phyloP scores from a whole-genome alignment of 2,888 invertebrate genomes.

The Cantharis lateralis region DNA sequence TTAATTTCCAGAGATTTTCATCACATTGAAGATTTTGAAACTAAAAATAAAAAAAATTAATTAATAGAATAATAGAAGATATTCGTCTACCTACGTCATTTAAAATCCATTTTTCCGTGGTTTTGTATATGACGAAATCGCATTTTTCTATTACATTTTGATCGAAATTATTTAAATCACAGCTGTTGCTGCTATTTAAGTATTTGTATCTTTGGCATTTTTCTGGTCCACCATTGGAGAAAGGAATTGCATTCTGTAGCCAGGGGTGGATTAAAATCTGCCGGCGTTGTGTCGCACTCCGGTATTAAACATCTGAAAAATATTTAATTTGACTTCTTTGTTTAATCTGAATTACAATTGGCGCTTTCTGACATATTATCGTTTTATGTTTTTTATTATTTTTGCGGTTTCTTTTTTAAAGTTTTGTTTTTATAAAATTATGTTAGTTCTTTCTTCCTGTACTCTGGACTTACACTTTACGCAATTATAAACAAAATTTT shows the following conservation, averaged over 20 bases:
- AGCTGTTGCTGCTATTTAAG: slow-evolving; percentile 34
- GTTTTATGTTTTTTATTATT: too few species aligned
- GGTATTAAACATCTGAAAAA: slow-evolving; percentile 20
- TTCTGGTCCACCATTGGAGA: slow-evolving; percentile 37
- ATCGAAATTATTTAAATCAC: slow-evolving; percentile 37
- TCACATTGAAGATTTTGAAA: slow-evolving; percentile 67
- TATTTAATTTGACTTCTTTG: not conserved
- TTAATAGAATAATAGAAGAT: not conserved
- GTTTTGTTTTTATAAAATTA: too few species aligned
- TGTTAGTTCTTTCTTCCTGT: too few species aligned
- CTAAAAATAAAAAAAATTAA: slow-evolving; percentile 50
- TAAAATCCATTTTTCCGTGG: slow-evolving; percentile 46
- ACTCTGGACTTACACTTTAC: too few species aligned
- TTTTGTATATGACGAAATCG: slow-evolving; percentile 45
- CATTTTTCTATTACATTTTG: slow-evolving; percentile 38
- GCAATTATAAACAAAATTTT: too few species aligned
- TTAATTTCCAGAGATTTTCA: slow-evolving; percentile 70
- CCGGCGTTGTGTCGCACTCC: slow-evolving; percentile 49
- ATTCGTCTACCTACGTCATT: slow-evolving; percentile 45
- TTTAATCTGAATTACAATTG: too few species aligned
- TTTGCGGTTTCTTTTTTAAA: too few species aligned
- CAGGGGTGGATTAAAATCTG: slow-evolving; percentile 44
- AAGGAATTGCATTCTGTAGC: slow-evolving; percentile 50
- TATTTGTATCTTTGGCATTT: slow-evolving; percentile 39
- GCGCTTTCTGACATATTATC: too few species aligned